A percentile compares a stretch with the other conserved stretches of the same genome.
Conservation (phyloP, 2,888 invertebrate genomes). For the Leptinotarsa tumamoca region DNA sequence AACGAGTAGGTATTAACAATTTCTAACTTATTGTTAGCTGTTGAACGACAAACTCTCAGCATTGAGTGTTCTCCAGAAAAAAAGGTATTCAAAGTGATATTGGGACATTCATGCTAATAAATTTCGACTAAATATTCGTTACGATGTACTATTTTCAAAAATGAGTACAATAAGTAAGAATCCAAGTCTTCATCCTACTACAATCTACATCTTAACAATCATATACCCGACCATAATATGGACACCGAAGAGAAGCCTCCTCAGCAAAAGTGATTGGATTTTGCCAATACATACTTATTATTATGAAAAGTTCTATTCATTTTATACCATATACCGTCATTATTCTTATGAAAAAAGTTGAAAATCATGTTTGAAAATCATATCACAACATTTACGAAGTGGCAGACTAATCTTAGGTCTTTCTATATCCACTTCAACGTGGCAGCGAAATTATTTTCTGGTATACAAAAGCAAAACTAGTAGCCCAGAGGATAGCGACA, state of each 20-base stretch:
- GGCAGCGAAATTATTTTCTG: no score
- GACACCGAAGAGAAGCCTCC: slow-evolving; percentile 40
- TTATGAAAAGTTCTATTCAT: no score
- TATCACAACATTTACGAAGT: no score
- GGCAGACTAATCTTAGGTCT: no score
- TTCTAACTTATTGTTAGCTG: neutral
- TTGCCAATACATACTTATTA: neutral
- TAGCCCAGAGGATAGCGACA: no score
- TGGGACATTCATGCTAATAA: slow-evolving; percentile 40
- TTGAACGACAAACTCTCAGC: neutral
- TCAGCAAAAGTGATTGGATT: slow-evolving; percentile 26
- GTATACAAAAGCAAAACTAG: no score
- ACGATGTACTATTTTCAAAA: slow-evolving; percentile 30
- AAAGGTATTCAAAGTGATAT: slow-evolving; percentile 31
- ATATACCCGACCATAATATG: slow-evolving; percentile 39
- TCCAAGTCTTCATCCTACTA: slow-evolving; percentile 37
- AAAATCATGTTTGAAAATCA: no score
- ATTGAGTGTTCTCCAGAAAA: slow-evolving; percentile 9
- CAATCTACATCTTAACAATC: slow-evolving; percentile 39
- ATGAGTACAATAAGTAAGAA: slow-evolving; percentile 41
- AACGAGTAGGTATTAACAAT: no score
- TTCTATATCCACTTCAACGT: no score
- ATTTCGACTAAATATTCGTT: slow-evolving; percentile 34
- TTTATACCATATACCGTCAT: no score
- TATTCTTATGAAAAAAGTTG: no score